Percentiles rank a stretch among this genome's conserved stretches.
Evolutionary conservation across 2,888 invertebrate genomes (phyloP).

Genomic region (Oxycera nigricornis): DNA sequence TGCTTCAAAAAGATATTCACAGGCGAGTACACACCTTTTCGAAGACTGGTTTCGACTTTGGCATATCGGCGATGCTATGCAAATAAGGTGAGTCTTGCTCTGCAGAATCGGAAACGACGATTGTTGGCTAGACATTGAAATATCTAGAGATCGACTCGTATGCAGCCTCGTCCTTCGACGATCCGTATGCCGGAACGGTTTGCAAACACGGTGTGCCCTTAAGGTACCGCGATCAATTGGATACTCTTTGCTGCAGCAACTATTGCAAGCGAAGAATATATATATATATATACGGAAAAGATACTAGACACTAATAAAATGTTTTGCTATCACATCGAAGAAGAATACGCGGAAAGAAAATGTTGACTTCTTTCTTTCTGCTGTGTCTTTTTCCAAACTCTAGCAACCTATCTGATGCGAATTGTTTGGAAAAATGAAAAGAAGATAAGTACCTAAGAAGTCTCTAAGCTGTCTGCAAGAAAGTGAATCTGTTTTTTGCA

Average conservation of each 20-base stretch:
- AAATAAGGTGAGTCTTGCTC: neutral
- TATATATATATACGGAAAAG: neutral
- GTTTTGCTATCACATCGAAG: neutral
- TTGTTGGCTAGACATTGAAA: neutral
- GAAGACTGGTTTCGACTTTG: neutral
- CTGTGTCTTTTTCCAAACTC: neutral
- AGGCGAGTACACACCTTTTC: conserved; percentile 5
- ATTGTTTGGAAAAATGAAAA: conserved; percentile 13
- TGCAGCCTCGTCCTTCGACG: no score
- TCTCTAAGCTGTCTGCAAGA: conserved; percentile 30
- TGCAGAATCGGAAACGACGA: neutral
- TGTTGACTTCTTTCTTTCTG: neutral
- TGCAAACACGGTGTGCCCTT: neutral
- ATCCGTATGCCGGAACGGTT: neutral
- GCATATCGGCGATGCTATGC: neutral
- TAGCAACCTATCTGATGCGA: neutral
- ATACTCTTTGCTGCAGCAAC: neutral
- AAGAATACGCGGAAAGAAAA: conserved; percentile 38
- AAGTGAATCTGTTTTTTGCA: conserved; percentile 28
- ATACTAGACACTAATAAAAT: no score
- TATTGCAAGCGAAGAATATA: neutral
- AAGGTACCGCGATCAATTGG: neutral
- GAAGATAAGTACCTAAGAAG: conserved; percentile 3
- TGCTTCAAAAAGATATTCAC: neutral
- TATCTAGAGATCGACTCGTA: no score